phyloP scores from a whole-genome alignment of 2,888 invertebrate genomes.

The Druceiella hillmani region DNA sequence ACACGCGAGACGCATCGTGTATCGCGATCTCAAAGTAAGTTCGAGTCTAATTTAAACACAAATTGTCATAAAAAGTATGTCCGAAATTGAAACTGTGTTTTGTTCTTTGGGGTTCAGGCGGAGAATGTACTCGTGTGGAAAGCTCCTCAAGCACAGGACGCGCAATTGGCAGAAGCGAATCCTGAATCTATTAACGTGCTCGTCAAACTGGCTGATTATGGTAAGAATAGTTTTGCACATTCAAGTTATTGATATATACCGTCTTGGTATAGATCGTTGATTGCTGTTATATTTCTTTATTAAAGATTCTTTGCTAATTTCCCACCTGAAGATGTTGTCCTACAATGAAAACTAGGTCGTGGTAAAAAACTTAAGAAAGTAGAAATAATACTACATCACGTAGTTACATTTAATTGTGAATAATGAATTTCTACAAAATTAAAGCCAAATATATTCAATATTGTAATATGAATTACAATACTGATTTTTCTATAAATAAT shows the following conservation, averaged over 20 bases:
- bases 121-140: conserved; percentile 99
- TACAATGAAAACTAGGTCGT: background rate
- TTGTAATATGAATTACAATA: no score
- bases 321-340: background rate
- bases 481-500: no score
- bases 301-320: background rate
- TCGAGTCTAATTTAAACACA: no score
- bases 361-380: no score
- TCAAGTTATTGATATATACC: background rate
- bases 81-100: no score
- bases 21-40: conserved; percentile 66
- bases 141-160: conserved; percentile 68
- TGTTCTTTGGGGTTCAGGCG: conserved; percentile 59
- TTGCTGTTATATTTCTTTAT: background rate
- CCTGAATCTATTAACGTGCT: conserved; percentile 53
- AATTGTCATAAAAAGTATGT: no score
- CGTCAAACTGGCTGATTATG: conserved; percentile 96
- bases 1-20: conserved; percentile 89
- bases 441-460: no score
- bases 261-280: background rate
- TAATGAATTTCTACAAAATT: no score
- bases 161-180: conserved; percentile 56
- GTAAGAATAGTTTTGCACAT: conserved; percentile 31
- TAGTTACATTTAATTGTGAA: no score
- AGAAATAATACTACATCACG: no score